phyloP scores from a whole-genome alignment of 2,888 invertebrate genomes.

The Chrysolina oricalcia region DNA sequence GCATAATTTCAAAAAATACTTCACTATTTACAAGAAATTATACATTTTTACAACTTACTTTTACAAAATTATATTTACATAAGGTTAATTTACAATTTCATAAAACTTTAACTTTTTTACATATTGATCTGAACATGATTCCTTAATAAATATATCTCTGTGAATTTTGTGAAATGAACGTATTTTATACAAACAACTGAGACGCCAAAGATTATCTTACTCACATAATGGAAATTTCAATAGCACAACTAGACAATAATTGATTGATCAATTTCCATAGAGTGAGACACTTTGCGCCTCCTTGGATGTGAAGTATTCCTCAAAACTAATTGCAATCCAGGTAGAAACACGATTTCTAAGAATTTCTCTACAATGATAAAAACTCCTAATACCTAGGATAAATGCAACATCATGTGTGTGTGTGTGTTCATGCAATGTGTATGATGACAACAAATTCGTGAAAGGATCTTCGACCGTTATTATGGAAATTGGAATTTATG shows the following conservation, averaged over 20 bases:
- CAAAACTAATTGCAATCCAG: conserved; percentile 44
- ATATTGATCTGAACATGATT: conserved; percentile 45
- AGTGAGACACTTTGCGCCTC: conserved; percentile 1
- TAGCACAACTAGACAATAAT: not conserved
- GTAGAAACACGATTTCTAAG: conserved; percentile 43
- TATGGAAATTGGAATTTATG: not conserved
- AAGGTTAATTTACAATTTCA: conserved; percentile 44
- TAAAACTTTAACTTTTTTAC: conserved; percentile 43
- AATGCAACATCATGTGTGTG: conserved; percentile 51
- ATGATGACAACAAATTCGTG: conserved; percentile 35
- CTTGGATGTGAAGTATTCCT: conserved; percentile 43
- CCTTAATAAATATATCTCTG: conserved; percentile 49
- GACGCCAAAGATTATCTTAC: not conserved
- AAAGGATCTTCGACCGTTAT: not conserved
- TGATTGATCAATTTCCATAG: not conserved
- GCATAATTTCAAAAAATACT: conserved; percentile 57
- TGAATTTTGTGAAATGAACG: conserved; percentile 45
- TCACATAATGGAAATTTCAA: not conserved
- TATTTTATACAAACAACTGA: conserved; percentile 46
- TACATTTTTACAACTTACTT: conserved; percentile 52
- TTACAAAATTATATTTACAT: conserved; percentile 54
- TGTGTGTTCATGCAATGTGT: conserved; percentile 41
- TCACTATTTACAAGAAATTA: conserved; percentile 60
- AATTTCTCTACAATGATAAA: conserved; percentile 49
- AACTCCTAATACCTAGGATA: conserved; percentile 51